These are phyloP conservation scores for Phalanger gymnotis DNA, from an alignment of 2,797 vertebrate species.

Conservation along the genomic window DNA sequence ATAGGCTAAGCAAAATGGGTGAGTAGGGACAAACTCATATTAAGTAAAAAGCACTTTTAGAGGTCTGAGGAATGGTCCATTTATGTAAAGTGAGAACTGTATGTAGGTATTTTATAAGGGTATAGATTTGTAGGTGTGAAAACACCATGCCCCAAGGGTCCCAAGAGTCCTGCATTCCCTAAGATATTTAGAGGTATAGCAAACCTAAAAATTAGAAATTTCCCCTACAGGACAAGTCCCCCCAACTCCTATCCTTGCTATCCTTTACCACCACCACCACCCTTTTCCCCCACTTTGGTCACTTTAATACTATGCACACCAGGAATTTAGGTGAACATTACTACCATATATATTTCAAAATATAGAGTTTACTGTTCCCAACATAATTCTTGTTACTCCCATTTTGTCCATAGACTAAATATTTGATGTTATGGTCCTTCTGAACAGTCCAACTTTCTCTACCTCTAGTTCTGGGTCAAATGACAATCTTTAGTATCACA, in stretches of 20 bases:
- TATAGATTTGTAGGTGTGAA: not conserved
- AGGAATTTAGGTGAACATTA: too few species aligned
- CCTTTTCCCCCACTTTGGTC: not conserved
- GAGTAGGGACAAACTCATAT: too few species aligned
- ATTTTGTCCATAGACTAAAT: conserved; percentile 44
- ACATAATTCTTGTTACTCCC: not conserved
- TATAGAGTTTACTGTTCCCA: too few species aligned
- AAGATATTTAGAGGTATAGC: too few species aligned
- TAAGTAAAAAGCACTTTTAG: too few species aligned
- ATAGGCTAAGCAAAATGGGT: too few species aligned
- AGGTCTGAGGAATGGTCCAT: too few species aligned
- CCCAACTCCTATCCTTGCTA: not conserved
- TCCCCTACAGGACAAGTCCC: not conserved
- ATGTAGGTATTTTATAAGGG: too few species aligned
- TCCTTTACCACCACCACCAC: not conserved
- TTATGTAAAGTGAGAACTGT: too few species aligned
- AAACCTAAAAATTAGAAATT: not conserved
- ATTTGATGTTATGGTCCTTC: conserved; percentile 9
- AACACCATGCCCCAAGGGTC: not conserved
- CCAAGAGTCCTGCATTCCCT: not conserved
- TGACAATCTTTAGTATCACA: conserved; percentile 24
- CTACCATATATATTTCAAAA: too few species aligned
- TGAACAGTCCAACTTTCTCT: conserved; percentile 37
- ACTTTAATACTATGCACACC: not conserved
- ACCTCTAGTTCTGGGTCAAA: conserved; percentile 17